Evolutionary conservation across 2,888 invertebrate species (phyloP), one percentile per base, ranked within the genome.

Genomic region (Epicampocera succincta): DNA sequence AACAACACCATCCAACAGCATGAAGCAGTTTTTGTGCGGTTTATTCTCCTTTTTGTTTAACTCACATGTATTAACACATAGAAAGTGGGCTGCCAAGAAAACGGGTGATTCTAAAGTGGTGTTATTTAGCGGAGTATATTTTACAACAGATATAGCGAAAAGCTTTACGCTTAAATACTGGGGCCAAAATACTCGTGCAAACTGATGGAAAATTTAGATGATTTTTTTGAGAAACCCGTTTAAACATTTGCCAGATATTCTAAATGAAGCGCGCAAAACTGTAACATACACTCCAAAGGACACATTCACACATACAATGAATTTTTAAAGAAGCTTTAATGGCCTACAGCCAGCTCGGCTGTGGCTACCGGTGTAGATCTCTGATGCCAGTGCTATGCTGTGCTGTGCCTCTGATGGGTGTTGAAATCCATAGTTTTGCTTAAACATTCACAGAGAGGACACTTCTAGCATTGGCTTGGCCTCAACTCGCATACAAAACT

Each of bases 321-420:
- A 81, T 73, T 69, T 76, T 73, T 69, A 77, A 77, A 81, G 58
- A 19, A 71, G 60, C 52, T 29, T 72, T 80, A 75, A 60, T 65
- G 38, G 58, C 50, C 44, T 44, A 44, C 69, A 71, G 48, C 29
- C 54, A 4, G 1, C 17, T 58, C 52, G 69, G 42, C 21, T 69
- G 60, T 42, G 25, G 61, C 3, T 2, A 3, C 69, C 46, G 56
- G n/a, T 68, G 52, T 3, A 44, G 52, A 42, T 44, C 60, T 54
- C 15, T n/a, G n/a, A 29, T 52, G 33, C 5, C 33, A 52, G 56
- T 40, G 25, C 33, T 63, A 15, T 61, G 48, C 13, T 50, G 50
- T 42, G 21, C 60, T 9, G 13, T 63, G 56, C 29, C 46, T n/a
- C 17, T 77, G 63, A 63, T 50, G 63, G 65, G 63, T 71, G 71